Evolutionary conservation across 2,113 vertebrate species (phyloP).

Genomic region (Apteryx mantelli): DNA sequence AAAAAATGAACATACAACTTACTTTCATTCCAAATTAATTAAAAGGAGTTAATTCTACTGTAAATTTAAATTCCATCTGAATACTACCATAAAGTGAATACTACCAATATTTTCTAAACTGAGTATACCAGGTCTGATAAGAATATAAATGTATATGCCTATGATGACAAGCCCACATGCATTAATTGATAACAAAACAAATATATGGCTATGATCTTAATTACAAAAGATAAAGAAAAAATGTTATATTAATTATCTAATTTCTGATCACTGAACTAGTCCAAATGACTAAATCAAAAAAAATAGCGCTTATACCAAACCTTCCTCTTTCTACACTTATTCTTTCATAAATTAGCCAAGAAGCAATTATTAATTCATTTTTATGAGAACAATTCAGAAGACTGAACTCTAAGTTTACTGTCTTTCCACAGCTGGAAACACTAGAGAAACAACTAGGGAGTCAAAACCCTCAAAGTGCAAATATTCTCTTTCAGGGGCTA

Average conservation of each 20-base stretch:
- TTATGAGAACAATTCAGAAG: background rate
- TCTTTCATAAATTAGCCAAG: slow-evolving; percentile 18
- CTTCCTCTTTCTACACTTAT: slow-evolving; percentile 2
- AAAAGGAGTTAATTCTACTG: background rate
- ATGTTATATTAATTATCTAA: slow-evolving; percentile 15
- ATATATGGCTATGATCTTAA: background rate
- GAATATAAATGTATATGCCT: background rate
- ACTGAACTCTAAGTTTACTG: background rate
- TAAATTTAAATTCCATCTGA: background rate
- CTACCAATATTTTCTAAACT: background rate
- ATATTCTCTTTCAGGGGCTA: background rate
- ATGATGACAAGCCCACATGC: background rate
- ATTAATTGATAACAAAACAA: background rate
- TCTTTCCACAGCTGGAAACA: slow-evolving; percentile 2
- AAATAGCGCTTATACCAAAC: background rate
- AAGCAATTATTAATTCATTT: slow-evolving; percentile 9
- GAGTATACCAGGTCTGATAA: background rate
- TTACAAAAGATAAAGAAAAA: slow-evolving; percentile 35
- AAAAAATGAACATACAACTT: background rate
- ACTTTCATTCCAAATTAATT: background rate
- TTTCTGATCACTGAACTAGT: slow-evolving; percentile 42
- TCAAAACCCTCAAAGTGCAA: background rate
- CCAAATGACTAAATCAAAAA: slow-evolving; percentile 7
- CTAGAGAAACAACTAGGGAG: background rate
- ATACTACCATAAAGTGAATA: background rate